Base-by-base conservation (phyloP, 2,888 invertebrate genomes). In the Tiliacea citrago region DNA sequence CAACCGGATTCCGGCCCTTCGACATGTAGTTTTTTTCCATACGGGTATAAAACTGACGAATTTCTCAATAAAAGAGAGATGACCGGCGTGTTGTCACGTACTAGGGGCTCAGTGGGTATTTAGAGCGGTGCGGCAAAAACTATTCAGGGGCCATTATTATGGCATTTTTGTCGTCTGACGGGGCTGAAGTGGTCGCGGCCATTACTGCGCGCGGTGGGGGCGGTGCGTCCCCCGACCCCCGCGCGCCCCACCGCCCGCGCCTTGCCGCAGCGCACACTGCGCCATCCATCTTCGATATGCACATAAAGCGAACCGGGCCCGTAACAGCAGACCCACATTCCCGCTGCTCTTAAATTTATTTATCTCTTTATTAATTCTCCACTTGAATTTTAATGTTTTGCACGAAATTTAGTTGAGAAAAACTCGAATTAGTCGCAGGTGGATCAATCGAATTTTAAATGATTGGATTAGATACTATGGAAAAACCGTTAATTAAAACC, bases 111-210 rank as follows among this genome's bases (percentile, higher is more conserved):
- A 92, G 90, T 91, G 92, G 92, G 93, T 96, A 96, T 96, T 96
- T 95, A 95, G 96, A 95, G 93, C 95, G 96, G 91, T 95, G 94
- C 94, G 94, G 96, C 94, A 96, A 96, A 96, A 96, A 96, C 95
- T 95, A 95, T 96, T 96, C 94, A 92, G 94, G 94, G 93, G 91
- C 94, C 96, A 96, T 96, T 96, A 96, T 96, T 95, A 96, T 96
- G 95, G 96, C 96, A 96, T 96, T 96, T 96, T 96, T 96, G 96
- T 96, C 96, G 96, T 96, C 96, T 96, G 96, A 95, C 95, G 93
- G 95, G 95, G 94, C 92, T 93, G 93, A 92, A 93, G 93, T 94
- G 93, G 94, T 93, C 93, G 95, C 95, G 94, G 95, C 96, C 96
- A 95, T 96, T 94, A 94, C 92, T 89, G 91, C 82, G 90, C 89